Conservation (phyloP, 2,113 vertebrate genomes). For the Tetrax tetrax region DNA sequence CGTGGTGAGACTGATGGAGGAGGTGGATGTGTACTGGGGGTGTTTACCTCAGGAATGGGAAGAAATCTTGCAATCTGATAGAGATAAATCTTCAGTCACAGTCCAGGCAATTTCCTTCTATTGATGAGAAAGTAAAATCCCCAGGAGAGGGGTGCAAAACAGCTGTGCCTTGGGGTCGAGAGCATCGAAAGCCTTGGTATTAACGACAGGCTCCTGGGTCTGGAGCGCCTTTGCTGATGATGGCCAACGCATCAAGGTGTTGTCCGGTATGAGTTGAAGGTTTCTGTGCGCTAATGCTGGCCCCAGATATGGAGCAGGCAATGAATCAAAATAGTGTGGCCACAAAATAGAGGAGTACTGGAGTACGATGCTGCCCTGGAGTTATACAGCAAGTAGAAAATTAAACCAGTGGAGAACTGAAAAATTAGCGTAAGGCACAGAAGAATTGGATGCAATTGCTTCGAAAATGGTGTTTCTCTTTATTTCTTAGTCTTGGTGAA, state of each 20-base stretch:
- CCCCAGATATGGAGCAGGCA: not conserved
- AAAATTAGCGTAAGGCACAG: not conserved
- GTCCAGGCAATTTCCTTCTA: not conserved
- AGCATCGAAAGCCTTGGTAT: not conserved
- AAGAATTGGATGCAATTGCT: not conserved
- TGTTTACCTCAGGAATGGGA: not conserved
- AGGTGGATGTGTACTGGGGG: not conserved
- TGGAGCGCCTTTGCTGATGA: not conserved
- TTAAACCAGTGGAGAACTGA: not conserved
- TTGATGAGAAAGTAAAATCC: not conserved
- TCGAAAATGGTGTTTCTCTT: not conserved
- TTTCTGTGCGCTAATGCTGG: not conserved
- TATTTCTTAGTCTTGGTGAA: not conserved
- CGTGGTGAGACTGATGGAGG: not conserved
- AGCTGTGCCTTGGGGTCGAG: not conserved
- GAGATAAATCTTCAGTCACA: not conserved
- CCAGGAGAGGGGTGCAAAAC: not conserved
- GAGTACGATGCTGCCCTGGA: not conserved
- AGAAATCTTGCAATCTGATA: not conserved
- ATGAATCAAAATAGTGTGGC: not conserved
- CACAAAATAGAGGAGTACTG: not conserved
- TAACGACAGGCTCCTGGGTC: not conserved
- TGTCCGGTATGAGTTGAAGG: not conserved
- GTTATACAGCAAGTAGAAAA: not conserved
- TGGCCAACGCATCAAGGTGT: not conserved